Evolutionary conservation across 2,888 invertebrate species (phyloP), one percentile per base, ranked within the genome.

Genomic region (Drosophila acutilabella): DNA sequence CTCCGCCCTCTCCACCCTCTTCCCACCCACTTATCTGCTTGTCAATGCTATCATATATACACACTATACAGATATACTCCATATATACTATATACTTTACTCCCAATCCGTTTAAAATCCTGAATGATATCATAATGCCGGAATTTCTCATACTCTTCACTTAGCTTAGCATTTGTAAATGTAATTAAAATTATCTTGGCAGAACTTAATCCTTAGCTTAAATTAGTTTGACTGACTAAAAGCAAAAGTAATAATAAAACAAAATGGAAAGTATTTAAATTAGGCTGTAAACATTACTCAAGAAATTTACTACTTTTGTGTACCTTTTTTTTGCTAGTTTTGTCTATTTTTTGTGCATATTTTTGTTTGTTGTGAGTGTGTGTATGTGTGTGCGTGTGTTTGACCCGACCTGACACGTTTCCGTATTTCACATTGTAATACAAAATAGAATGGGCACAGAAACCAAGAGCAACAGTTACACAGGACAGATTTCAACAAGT

Each of bases 371-470:
- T 23, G 4, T 30, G n/a, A 13, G 20, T 51, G 56, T n/a, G 36
- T 67, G 50, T 60, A 48, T 73, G 65, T 75, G 52, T 62, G 44
- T 77, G 58, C 78, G 69, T 36, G 36, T 13, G 36, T 36, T 79
- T 88, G 88, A 79, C 86, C 86, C 86, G 86, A 85, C 75, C 81
- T 88, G 88, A 82, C 82, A 88, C 80, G 85, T 76, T 79, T 76
- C 79, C 88, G 81, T 82, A 82, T 82, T 74, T 88, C 86, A 82
- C 77, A 88, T 81, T 82, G 51, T 74, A 71, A 71, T 80, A 77
- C 64, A 87, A 58, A 52, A 74, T 89, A 90, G 91, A 81, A 90
- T 90, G 90, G 90, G 89, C 86, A 90, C 90, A 91, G 90, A 90
- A 90, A 90, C 88, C 64, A 90, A 90, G 88, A 78, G 78, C 74